A percentile compares a stretch with the other conserved stretches of the same genome.
Evolutionary conservation across 2,113 vertebrate genomes (phyloP).

Genomic region (Gavia stellata): DNA sequence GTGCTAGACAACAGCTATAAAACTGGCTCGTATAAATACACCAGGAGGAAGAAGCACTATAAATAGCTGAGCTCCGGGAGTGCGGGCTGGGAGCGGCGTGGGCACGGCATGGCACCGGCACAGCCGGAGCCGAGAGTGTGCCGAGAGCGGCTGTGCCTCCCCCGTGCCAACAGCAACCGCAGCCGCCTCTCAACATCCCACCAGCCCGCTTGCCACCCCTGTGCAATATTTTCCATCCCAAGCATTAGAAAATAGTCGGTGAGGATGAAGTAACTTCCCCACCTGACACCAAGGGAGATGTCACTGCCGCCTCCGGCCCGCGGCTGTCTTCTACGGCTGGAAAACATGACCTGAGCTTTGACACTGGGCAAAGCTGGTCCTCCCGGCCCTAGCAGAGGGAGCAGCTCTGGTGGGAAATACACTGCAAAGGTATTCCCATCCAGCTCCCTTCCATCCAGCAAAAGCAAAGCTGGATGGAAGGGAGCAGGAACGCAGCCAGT

Average conservation of each 20-base stretch:
- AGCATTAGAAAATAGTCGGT: background rate
- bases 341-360: background rate
- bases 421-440: background rate
- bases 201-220: background rate
- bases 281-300: background rate
- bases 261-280: background rate
- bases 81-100: rapidly evolving
- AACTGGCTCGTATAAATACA: background rate
- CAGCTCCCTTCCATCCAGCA: background rate
- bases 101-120: background rate
- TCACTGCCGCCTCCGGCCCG: background rate
- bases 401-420: background rate
- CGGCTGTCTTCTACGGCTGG: background rate
- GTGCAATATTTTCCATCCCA: background rate
- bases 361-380: background rate
- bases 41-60: background rate
- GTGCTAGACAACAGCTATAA: background rate
- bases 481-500: background rate
- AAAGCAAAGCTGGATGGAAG: background rate
- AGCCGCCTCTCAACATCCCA: background rate
- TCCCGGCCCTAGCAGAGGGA: background rate
- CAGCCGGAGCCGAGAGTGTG: background rate
- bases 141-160: rapidly evolving
- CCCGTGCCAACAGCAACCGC: background rate
- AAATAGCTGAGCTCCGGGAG: background rate